These are phyloP conservation scores for Rhea americana DNA, from an alignment of 2,113 vertebrate genomes.

Conservation along the genomic window DNA sequence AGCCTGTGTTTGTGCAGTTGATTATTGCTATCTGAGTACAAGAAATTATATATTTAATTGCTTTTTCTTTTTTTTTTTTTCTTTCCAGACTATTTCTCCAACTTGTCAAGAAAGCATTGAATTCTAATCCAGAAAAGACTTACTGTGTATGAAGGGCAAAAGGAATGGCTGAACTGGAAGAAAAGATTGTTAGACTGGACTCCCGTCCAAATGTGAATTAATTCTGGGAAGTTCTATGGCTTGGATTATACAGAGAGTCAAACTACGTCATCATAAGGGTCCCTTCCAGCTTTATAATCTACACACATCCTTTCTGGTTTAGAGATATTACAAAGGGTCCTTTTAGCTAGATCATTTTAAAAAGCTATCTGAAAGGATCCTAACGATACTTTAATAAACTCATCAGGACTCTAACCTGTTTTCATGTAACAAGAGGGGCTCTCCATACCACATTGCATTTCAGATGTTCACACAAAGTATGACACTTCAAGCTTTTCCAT, in stretches of 20 bases:
- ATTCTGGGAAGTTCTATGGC: not conserved
- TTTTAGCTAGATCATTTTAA: not conserved
- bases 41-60: not conserved
- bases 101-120: slow-evolving; percentile 63
- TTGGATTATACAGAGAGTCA: not conserved
- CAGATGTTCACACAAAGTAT: not conserved
- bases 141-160: slow-evolving; percentile 8
- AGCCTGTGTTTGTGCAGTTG: not conserved
- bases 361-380: not conserved
- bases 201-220: not conserved
- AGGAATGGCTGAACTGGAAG: not conserved
- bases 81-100: slow-evolving; percentile 51
- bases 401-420: not conserved
- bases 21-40: not conserved
- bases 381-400: not conserved
- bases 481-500: not conserved
- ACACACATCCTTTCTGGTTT: slow-evolving; percentile 56
- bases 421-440: not conserved
- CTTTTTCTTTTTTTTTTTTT: not conserved
- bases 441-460: not conserved
- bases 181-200: not conserved
- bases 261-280: not conserved
- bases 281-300: slow-evolving; percentile 53
- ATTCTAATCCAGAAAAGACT: slow-evolving; percentile 19
- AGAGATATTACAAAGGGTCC: slow-evolving; percentile 17